A percentile compares a stretch with the other conserved stretches of the same genome.
phyloP scores from a whole-genome alignment of 2,113 vertebrate genomes.

The Paradoxurus hermaphroditus region DNA sequence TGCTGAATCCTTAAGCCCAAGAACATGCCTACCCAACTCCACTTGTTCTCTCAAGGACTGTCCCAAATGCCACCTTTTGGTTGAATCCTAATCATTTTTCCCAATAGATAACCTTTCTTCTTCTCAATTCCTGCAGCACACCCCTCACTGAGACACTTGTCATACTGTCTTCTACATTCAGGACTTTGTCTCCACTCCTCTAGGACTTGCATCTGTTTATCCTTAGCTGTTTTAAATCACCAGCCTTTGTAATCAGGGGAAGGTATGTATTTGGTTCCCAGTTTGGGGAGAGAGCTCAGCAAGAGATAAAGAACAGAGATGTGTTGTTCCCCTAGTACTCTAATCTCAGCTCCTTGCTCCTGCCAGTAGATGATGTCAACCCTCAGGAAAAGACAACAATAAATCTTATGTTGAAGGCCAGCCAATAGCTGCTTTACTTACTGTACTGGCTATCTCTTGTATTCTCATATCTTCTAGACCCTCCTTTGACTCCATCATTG shows the following conservation, averaged over 20 bases:
- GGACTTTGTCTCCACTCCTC: not conserved
- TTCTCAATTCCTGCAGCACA: not conserved
- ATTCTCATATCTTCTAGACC: not conserved
- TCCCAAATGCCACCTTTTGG: not conserved
- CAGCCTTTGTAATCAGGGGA: not conserved
- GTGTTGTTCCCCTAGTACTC: not conserved
- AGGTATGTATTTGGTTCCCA: not conserved
- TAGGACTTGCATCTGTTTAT: not conserved
- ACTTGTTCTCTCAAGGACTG: not conserved
- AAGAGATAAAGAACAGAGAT: not conserved
- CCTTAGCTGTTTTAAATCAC: not conserved
- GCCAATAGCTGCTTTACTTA: not conserved
- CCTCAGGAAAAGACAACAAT: not conserved
- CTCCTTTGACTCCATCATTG: not conserved
- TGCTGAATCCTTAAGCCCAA: not conserved
- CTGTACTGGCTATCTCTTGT: not conserved
- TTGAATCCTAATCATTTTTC: not conserved
- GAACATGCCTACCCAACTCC: not conserved
- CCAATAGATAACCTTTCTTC: not conserved
- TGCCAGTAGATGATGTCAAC: not conserved
- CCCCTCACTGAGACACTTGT: not conserved
- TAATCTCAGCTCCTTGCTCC: not conserved
- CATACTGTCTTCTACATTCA: not conserved
- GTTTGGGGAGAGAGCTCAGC: not conserved
- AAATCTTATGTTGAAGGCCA: not conserved